Percentiles rank a stretch among this genome's conserved stretches.
These are phyloP conservation scores for Ibidorhyncha struthersii DNA, from an alignment of 2,113 vertebrate species.

Conservation along the genomic window DNA sequence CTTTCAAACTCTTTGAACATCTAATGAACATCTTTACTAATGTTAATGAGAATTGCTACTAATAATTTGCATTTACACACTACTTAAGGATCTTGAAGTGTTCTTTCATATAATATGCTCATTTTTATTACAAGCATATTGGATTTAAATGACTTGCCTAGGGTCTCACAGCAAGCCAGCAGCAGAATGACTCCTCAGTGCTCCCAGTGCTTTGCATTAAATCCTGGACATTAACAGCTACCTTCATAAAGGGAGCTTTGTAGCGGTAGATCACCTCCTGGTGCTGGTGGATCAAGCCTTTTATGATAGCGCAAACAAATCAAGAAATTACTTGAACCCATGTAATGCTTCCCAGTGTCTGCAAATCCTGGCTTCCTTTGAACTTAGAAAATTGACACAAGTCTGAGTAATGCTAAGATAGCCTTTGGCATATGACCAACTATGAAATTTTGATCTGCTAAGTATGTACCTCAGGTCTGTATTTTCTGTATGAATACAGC, in stretches of 20 bases:
- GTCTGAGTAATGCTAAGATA: background rate
- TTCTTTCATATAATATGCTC: conserved; percentile 44
- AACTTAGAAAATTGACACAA: background rate
- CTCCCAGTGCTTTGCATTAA: conserved; percentile 32
- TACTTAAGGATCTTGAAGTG: conserved; percentile 49
- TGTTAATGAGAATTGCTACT: conserved; percentile 29
- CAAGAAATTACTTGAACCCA: background rate
- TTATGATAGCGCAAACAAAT: background rate
- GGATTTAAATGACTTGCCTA: conserved; percentile 56
- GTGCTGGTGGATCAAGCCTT: conserved; percentile 18
- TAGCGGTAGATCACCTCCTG: background rate
- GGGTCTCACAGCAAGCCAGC: conserved; percentile 39
- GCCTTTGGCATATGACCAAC: background rate
- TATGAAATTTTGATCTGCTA: background rate
- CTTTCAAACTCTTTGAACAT: background rate
- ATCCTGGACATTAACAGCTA: conserved; percentile 23
- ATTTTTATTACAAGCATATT: conserved; percentile 44
- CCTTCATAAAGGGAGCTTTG: conserved; percentile 17
- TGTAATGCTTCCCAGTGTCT: background rate
- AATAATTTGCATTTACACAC: conserved; percentile 51
- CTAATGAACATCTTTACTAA: conserved; percentile 10
- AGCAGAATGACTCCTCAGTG: conserved; percentile 6
- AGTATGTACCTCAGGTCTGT: background rate
- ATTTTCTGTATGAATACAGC: background rate
- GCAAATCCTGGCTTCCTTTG: background rate